Evolutionary conservation across 2,888 invertebrate genomes (phyloP), one percentile per base, ranked within the genome.

Genomic region (Cantharis rufa): DNA sequence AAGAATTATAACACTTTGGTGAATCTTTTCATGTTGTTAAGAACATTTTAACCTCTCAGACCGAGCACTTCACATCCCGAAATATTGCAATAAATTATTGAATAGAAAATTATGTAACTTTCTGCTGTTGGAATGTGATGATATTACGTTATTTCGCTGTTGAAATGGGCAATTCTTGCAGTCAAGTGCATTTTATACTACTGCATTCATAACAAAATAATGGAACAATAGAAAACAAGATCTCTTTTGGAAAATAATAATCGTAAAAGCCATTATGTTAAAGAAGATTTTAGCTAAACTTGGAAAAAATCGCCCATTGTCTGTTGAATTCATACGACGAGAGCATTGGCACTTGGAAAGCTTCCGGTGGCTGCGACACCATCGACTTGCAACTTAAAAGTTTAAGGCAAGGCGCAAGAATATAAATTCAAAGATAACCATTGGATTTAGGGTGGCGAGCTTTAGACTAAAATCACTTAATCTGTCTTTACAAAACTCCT

Each of bases 341-440:
- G 81, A 80, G 78, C 80, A 80, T 81, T 78, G 79, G 78, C 80
- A 78, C 78, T 80, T 71, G 80, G 66, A 76, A 70, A 72, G 79
- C 79, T 80, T 80, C 80, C 80, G 80, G 79, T 79, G 73, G 72
- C 75, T 74, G 77, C 72, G 78, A 78, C 75, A 75, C 75, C 77
- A 77, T 69, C 74, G 74, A 72, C 62, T 69, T 4, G 69, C 72
- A 71, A 75, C 75, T 79, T 76, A 74, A 78, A 77, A 77, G 74
- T 77, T 71, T 70, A 71, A 68, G 76, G 32, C 76, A 74, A 66
- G 70, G 70, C 69, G 61, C 70, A 27, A 32, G 77, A 77, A 77
- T 77, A 77, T 77, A 77, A 77, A 77, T 77, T 77, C 77, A 77
- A 77, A 77, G 77, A 77, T 77, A 77, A 77, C 77, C 74, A 71